A percentile compares a stretch with the other conserved stretches of the same genome.
Evolutionary conservation across 2,888 invertebrate genomes (phyloP).

Genomic region (Drosophila lutescens): DNA sequence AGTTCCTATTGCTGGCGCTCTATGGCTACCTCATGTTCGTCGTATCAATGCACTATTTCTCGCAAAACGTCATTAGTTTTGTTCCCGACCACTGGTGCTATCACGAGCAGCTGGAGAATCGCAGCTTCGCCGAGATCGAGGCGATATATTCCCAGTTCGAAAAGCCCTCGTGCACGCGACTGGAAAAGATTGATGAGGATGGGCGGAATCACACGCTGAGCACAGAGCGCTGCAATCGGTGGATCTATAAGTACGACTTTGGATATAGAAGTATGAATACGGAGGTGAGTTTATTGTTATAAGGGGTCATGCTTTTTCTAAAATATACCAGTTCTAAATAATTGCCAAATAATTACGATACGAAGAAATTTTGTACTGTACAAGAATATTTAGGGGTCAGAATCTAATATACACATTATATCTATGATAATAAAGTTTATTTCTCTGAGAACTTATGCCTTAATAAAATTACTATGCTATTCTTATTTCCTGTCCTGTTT

Average conservation of each 20-base stretch:
- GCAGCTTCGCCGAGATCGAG: conserved; percentile 70
- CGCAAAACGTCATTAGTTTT: conserved; percentile 86
- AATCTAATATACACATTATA: too few species aligned
- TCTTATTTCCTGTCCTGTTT: too few species aligned
- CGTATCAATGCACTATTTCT: conserved; percentile 86
- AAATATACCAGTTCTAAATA: too few species aligned
- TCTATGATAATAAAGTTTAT: too few species aligned
- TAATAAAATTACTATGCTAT: too few species aligned
- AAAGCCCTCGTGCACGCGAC: conserved; percentile 76
- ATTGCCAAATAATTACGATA: too few species aligned
- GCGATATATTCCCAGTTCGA: conserved; percentile 74
- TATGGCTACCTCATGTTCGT: conserved; percentile 85
- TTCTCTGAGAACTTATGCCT: too few species aligned
- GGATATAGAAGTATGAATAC: conserved; percentile 86
- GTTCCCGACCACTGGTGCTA: conserved; percentile 85
- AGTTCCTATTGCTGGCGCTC: conserved; percentile 84
- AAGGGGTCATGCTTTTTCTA: too few species aligned
- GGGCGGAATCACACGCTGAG: conserved; percentile 64
- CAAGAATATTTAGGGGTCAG: too few species aligned
- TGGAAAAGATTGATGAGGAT: conserved; percentile 54
- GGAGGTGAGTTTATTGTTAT: conserved; percentile 84
- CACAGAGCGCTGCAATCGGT: conserved; percentile 84
- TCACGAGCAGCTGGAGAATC: conserved; percentile 75
- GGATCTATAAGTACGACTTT: conserved; percentile 86
- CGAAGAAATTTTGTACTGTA: too few species aligned